phyloP scores from a whole-genome alignment of 2,888 invertebrate species.

The Priapulus caudatus region DNA sequence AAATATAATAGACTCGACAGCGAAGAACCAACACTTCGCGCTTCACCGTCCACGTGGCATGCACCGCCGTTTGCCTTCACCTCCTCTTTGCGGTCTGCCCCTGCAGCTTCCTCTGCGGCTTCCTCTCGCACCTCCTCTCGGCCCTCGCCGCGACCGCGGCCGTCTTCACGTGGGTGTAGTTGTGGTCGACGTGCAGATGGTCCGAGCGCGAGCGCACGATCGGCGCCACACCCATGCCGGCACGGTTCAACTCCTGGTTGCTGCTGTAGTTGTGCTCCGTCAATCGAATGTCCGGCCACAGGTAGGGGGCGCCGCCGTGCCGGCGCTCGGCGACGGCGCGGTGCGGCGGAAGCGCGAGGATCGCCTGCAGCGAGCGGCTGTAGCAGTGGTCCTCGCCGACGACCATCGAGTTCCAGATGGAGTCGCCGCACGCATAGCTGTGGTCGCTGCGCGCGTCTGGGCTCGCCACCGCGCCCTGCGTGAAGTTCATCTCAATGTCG shows the following conservation, averaged over 20 bases:
- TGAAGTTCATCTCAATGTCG: slow-evolving; percentile 1
- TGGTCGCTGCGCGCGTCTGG: not conserved
- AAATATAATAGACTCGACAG: no score
- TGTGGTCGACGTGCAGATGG: not conserved
- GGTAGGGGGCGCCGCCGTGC: not conserved
- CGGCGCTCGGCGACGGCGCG: not conserved
- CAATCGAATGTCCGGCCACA: not conserved
- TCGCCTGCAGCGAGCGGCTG: not conserved
- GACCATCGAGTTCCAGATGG: not conserved
- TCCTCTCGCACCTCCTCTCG: no score
- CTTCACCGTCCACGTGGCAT: no score
- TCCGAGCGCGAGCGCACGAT: not conserved
- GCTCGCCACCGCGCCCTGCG: not conserved
- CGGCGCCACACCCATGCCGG: not conserved
- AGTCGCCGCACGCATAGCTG: slow-evolving; percentile 3
- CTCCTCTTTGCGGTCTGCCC: no score
- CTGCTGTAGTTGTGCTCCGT: slow-evolving; percentile 1
- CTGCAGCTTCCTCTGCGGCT: no score
- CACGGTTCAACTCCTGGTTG: slow-evolving; percentile 3
- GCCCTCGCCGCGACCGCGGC: no score
- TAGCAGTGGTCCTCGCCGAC: not conserved
- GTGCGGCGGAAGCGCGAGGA: not conserved
- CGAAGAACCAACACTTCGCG: no score
- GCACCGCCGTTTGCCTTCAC: no score
- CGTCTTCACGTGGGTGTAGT: not conserved